Conservation (phyloP, 2,113 vertebrate genomes). For the Syngnathus floridae region DNA sequence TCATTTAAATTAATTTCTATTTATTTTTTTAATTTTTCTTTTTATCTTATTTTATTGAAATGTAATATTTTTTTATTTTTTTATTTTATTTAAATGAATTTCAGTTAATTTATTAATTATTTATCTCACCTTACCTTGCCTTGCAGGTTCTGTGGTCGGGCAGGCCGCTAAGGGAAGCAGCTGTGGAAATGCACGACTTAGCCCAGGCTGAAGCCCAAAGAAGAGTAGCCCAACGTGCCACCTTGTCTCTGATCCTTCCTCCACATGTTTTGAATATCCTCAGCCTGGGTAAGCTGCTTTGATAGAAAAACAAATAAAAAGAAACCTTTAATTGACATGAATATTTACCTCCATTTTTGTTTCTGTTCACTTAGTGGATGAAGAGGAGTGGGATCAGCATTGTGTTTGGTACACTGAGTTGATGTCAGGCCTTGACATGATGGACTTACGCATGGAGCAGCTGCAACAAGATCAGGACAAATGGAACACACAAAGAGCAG, state of each 20-base stretch:
- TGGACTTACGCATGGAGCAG: constrained; percentile 66
- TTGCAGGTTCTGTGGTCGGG: constrained; percentile 58
- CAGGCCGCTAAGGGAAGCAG: constrained; percentile 52
- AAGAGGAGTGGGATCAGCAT: constrained; percentile 76
- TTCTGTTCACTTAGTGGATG: constrained; percentile 66
- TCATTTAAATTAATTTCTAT: too few relatives aligned
- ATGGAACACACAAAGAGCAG: constrained; percentile 32
- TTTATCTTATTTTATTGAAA: not conserved
- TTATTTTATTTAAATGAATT: too few relatives aligned
- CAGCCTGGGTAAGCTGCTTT: constrained; percentile 49
- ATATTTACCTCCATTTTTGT: constrained; percentile 13
- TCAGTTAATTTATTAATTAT: too few relatives aligned
- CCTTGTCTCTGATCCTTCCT: constrained; percentile 60
- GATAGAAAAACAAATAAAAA: not conserved
- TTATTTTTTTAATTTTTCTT: not conserved
- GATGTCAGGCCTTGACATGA: constrained; percentile 64
- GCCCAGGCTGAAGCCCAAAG: constrained; percentile 64
- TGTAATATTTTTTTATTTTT: too few relatives aligned
- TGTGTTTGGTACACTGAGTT: constrained; percentile 63
- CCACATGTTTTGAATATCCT: constrained; percentile 56
- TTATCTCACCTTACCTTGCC: too few relatives aligned
- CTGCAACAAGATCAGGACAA: constrained; percentile 62
- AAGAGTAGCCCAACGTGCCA: constrained; percentile 43
- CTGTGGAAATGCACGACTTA: constrained; percentile 55
- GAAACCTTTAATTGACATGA: not conserved